Evolutionary conservation across 2,113 vertebrate genomes (phyloP).

Genomic region (Heloderma charlesbogerti): DNA sequence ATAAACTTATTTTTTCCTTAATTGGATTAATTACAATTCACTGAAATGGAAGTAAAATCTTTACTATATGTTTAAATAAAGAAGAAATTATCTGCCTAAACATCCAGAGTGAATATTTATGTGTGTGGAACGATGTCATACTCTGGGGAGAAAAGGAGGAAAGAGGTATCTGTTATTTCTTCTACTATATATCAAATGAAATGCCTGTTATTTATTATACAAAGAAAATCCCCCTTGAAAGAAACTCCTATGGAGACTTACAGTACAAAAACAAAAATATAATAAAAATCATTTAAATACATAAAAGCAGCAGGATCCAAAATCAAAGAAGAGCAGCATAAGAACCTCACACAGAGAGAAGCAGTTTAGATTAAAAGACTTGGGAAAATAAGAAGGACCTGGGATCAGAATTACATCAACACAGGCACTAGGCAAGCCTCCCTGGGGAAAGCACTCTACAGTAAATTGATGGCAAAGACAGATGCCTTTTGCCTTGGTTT

Average conservation of each 20-base stretch:
- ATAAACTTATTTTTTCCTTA: conserved; percentile 22
- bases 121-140: background rate
- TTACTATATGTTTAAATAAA: conserved; percentile 24
- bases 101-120: background rate
- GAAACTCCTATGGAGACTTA: background rate
- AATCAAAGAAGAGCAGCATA: background rate
- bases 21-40: conserved; percentile 15
- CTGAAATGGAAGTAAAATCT: background rate
- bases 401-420: background rate
- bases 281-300: background rate
- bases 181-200: background rate
- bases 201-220: background rate
- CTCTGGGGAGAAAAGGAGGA: background rate
- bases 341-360: background rate
- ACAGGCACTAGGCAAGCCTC: background rate
- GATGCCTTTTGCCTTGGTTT: background rate
- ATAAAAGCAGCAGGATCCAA: background rate
- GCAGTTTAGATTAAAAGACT: background rate
- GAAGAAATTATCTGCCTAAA: conserved; percentile 13
- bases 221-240: background rate
- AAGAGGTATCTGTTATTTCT: background rate
- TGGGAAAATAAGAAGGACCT: background rate
- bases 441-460: background rate
- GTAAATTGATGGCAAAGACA: background rate
- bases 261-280: background rate